phyloP scores from a whole-genome alignment of 2,888 invertebrate species.

The Leptopterna dolabrata region DNA sequence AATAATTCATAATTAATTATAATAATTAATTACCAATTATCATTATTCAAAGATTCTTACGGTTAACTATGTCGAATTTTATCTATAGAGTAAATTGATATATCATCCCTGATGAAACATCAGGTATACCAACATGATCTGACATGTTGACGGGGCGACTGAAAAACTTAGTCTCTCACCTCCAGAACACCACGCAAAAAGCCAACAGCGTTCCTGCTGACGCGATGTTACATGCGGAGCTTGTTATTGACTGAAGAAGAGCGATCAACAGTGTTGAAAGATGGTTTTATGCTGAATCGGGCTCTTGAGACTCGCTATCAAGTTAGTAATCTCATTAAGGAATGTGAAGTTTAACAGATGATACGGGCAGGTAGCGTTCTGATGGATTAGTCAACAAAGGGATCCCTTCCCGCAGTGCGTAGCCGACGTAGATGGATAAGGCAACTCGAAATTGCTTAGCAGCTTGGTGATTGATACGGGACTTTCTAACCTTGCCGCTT shows the following conservation, averaged over 20 bases:
- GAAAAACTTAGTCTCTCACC: no score
- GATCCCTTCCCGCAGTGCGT: constrained; percentile 15
- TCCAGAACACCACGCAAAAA: no score
- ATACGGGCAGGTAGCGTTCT: constrained; percentile 37
- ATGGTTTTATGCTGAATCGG: constrained; percentile 21
- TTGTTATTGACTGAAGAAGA: background rate
- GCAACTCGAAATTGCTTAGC: constrained; percentile 30
- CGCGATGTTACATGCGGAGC: background rate
- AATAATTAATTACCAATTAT: no score
- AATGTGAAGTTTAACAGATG: constrained; percentile 44
- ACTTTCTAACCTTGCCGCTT: constrained; percentile 10
- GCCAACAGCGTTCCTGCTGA: background rate
- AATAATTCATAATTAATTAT: no score
- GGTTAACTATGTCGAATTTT: no score
- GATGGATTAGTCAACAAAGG: constrained; percentile 33
- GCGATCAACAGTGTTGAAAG: constrained; percentile 13
- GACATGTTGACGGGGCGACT: no score
- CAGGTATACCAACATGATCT: no score
- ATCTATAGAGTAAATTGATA: no score
- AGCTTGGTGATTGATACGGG: constrained; percentile 34
- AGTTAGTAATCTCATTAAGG: constrained; percentile 38
- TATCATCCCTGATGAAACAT: no score
- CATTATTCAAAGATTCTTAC: no score
- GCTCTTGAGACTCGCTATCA: constrained; percentile 18
- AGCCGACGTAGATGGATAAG: constrained; percentile 40